Conservation (phyloP, 2,797 vertebrate genomes). For the Champsocephalus esox region DNA sequence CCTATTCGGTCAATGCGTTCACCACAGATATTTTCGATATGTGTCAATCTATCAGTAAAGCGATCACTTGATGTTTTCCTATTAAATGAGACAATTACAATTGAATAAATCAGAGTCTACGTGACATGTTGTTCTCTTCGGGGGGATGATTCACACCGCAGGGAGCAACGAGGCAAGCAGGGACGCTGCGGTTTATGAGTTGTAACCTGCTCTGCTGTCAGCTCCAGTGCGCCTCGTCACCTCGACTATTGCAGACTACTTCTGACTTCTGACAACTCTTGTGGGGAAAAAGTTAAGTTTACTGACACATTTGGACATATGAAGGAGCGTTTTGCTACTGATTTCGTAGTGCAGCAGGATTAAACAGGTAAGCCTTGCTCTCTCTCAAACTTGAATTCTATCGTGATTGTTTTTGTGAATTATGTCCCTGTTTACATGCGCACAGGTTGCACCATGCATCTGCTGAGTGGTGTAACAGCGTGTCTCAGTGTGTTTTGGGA, state of each 20-base stretch:
- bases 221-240: constrained; percentile 8
- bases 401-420: not conserved
- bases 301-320: not conserved
- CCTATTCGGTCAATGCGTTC: not conserved
- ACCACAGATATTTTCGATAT: not conserved
- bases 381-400: not conserved
- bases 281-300: not conserved
- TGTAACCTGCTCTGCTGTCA: constrained; percentile 47
- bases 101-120: not conserved
- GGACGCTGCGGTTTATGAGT: constrained; percentile 57
- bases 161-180: not conserved
- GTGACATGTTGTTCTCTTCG: not conserved
- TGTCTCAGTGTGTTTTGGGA: constrained; percentile 79
- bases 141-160: constrained; percentile 16
- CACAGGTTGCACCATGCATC: constrained; percentile 62
- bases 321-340: not conserved
- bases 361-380: constrained; percentile 37
- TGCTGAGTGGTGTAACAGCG: constrained; percentile 3
- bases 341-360: not conserved
- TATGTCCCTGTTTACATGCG: constrained; percentile 4
- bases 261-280: constrained; percentile 23
- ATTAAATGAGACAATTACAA: not conserved
- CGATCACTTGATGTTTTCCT: not conserved
- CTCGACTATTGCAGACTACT: constrained; percentile 11
- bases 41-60: not conserved